Conservation (phyloP, 2,113 vertebrate species). For the Dromaius novaehollandiae region DNA sequence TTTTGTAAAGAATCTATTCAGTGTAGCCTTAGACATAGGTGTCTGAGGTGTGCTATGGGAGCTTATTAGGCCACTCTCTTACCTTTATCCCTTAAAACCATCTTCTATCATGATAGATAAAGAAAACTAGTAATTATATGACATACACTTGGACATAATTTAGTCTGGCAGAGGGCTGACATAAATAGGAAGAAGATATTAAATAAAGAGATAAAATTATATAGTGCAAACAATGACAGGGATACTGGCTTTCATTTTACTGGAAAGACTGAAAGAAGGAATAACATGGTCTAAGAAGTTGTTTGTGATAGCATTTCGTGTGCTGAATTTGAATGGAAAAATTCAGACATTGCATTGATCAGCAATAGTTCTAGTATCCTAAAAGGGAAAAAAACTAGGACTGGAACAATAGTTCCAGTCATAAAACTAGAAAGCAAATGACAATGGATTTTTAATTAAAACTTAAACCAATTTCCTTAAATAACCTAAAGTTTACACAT, state of each 20-base stretch:
- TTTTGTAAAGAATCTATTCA: background rate
- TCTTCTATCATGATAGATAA: background rate
- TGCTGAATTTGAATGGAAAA: background rate
- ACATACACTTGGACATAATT: background rate
- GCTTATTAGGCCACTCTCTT: background rate
- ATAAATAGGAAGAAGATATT: background rate
- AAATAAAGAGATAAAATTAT: background rate
- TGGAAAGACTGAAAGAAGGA: background rate
- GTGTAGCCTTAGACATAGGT: background rate
- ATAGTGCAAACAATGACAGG: background rate
- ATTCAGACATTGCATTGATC: background rate
- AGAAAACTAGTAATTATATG: background rate
- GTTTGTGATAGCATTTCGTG: background rate
- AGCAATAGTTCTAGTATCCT: background rate
- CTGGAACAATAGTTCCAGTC: background rate
- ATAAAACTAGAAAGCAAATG: background rate
- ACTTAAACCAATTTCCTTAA: background rate
- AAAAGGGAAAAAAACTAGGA: background rate
- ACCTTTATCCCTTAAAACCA: background rate
- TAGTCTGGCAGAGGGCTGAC: background rate
- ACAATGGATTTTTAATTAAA: slow-evolving; percentile 1
- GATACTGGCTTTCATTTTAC: background rate
- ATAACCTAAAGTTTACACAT: background rate
- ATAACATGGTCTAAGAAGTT: background rate
- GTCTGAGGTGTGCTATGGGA: background rate